Conservation (phyloP, 1,140 invertebrate species). For the Drosophila pectinifera region DNA sequence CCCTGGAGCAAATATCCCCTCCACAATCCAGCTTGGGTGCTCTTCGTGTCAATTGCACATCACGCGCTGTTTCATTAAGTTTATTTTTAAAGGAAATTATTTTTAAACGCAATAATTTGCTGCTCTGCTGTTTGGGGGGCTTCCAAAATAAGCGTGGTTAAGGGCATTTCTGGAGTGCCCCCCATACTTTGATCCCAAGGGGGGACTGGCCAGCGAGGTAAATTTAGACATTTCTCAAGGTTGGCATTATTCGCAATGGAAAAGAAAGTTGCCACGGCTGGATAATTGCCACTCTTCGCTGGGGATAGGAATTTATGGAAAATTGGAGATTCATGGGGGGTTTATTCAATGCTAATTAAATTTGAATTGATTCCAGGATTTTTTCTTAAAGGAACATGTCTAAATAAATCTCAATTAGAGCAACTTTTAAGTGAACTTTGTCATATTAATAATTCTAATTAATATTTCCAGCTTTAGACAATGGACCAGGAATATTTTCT, state of each 20-base stretch:
- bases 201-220: slow-evolving; percentile 17
- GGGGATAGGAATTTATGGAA: background rate
- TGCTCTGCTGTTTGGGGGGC: slow-evolving; percentile 19
- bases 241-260: slow-evolving; percentile 39
- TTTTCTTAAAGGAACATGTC: too few species aligned
- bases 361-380: too few species aligned
- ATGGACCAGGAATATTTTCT: too few species aligned
- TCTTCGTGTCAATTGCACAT: slow-evolving; percentile 79
- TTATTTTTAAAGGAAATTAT: slow-evolving; percentile 78
- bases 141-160: slow-evolving; percentile 50
- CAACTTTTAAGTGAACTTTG: too few species aligned
- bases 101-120: slow-evolving; percentile 78
- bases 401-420: too few species aligned
- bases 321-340: too few species aligned
- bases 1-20: slow-evolving; percentile 29
- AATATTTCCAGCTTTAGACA: too few species aligned
- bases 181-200: slow-evolving; percentile 20
- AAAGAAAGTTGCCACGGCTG: slow-evolving; percentile 44
- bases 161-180: slow-evolving; percentile 28
- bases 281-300: slow-evolving; percentile 5
- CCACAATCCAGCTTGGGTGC: slow-evolving; percentile 4
- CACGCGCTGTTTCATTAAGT: slow-evolving; percentile 71
- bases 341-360: too few species aligned
- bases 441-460: too few species aligned
- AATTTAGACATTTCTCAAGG: slow-evolving; percentile 68